A percentile compares a stretch with the other conserved stretches of the same genome.
These are phyloP conservation scores for Cryptus armator DNA, from an alignment of 2,888 invertebrate species.

Conservation along the genomic window DNA sequence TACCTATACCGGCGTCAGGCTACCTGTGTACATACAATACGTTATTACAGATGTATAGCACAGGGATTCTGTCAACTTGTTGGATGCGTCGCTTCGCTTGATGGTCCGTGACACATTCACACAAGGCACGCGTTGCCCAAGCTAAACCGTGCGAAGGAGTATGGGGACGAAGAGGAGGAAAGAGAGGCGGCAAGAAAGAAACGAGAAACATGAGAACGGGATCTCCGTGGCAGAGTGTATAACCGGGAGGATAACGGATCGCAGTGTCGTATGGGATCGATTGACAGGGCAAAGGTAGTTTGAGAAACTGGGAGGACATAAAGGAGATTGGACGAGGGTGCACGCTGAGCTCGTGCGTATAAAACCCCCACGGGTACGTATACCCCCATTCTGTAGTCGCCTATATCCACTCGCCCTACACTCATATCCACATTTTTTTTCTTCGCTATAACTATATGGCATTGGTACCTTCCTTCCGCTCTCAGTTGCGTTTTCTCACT, in stretches of 20 bases:
- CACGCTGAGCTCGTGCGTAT: constrained; percentile 67
- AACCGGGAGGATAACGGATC: constrained; percentile 74
- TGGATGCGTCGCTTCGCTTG: constrained; percentile 7
- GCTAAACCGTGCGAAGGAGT: constrained; percentile 16
- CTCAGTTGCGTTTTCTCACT: neutral
- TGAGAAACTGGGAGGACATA: constrained; percentile 79
- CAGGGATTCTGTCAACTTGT: constrained; percentile 22
- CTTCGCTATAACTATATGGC: constrained; percentile 20
- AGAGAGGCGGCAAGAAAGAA: constrained; percentile 24
- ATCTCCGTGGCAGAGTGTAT: constrained; percentile 64
- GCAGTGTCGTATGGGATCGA: constrained; percentile 76
- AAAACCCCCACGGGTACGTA: constrained; percentile 72
- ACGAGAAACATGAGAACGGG: constrained; percentile 52
- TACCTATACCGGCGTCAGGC: too few species aligned
- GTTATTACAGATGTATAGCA: neutral
- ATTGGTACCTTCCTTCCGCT: constrained; percentile 32
- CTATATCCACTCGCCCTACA: constrained; percentile 47
- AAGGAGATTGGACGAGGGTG: constrained; percentile 81
- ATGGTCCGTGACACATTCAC: constrained; percentile 44
- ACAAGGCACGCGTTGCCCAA: constrained; percentile 21
- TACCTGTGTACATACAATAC: neutral
- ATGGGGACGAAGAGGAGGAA: constrained; percentile 3
- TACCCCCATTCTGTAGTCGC: constrained; percentile 52
- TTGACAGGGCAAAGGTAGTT: constrained; percentile 78
- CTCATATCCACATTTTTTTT: constrained; percentile 40